Percentiles rank a stretch among this genome's conserved stretches.
Evolutionary conservation across 2,113 vertebrate species (phyloP).

Genomic region (Archocentrus centrarchus): DNA sequence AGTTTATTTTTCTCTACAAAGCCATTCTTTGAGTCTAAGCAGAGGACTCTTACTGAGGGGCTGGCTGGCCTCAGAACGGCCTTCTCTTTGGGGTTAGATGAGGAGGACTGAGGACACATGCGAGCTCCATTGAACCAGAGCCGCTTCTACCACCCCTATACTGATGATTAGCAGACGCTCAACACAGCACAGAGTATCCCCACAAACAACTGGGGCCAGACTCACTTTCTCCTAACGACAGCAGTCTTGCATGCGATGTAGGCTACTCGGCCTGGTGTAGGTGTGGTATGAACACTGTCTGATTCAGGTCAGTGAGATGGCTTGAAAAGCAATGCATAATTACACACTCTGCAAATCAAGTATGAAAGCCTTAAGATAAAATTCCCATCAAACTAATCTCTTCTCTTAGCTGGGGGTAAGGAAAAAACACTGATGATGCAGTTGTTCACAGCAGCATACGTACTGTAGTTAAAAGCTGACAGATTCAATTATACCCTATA

Average conservation of each 20-base stretch:
- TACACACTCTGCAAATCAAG: constrained; percentile 54
- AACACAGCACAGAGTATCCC: not conserved
- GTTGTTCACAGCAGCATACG: not conserved
- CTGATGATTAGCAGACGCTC: constrained; percentile 32
- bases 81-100: constrained; percentile 42
- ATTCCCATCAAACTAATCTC: constrained; percentile 35
- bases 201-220: not conserved
- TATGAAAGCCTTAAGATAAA: constrained; percentile 32
- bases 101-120: constrained; percentile 39
- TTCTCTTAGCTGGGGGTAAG: not conserved
- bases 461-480: not conserved
- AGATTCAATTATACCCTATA: constrained; percentile 34
- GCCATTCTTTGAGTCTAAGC: constrained; percentile 48
- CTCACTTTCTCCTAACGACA: not conserved
- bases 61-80: constrained; percentile 16
- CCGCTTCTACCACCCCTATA: constrained; percentile 24
- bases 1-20: constrained; percentile 55
- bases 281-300: not conserved
- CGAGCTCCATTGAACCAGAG: constrained; percentile 4
- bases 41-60: constrained; percentile 9
- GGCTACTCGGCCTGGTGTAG: not conserved
- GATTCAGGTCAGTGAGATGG: not conserved
- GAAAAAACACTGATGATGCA: not conserved
- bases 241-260: not conserved
- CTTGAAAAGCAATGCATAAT: constrained; percentile 47